Conservation (phyloP, 2,888 invertebrate species). For the Phymatocera aterrima region DNA sequence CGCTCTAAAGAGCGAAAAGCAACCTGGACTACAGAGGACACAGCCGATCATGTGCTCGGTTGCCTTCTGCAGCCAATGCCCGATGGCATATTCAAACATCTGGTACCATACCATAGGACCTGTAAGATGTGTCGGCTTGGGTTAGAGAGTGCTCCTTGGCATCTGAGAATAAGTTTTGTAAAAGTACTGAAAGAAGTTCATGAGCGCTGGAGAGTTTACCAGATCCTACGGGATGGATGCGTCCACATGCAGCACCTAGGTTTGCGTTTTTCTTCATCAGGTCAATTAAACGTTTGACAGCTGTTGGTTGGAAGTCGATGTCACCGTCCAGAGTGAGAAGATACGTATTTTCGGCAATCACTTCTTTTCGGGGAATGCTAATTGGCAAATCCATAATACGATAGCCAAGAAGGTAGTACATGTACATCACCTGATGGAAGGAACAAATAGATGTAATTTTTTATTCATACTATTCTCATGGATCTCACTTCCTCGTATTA, state of each 20-base stretch:
- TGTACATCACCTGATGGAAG: conserved; percentile 94
- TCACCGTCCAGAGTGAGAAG: conserved; percentile 97
- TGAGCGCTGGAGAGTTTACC: conserved; percentile 72
- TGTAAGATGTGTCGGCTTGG: conserved; percentile 59
- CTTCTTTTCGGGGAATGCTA: conserved; percentile 94
- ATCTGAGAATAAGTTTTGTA: not conserved
- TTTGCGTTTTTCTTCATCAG: conserved; percentile 99
- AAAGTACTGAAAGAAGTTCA: not conserved
- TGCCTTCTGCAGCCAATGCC: conserved; percentile 95
- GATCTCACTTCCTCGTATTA: not conserved
- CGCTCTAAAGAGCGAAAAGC: conserved; percentile 93
- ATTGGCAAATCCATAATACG: conserved; percentile 95
- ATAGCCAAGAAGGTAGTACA: conserved; percentile 98
- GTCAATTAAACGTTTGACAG: conserved; percentile 95
- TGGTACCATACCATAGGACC: conserved; percentile 92
- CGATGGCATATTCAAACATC: conserved; percentile 93
- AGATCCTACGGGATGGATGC: conserved; percentile 97
- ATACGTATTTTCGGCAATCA: conserved; percentile 97
- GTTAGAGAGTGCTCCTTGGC: no score
- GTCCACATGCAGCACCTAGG: conserved; percentile 97
- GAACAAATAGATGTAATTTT: not conserved
- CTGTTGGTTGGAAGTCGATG: conserved; percentile 97
- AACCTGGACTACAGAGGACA: conserved; percentile 94
- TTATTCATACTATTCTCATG: not conserved
- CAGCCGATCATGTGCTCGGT: conserved; percentile 94